These are phyloP conservation scores for Vultur gryphus DNA, from an alignment of 2,797 vertebrate species.

Conservation along the genomic window DNA sequence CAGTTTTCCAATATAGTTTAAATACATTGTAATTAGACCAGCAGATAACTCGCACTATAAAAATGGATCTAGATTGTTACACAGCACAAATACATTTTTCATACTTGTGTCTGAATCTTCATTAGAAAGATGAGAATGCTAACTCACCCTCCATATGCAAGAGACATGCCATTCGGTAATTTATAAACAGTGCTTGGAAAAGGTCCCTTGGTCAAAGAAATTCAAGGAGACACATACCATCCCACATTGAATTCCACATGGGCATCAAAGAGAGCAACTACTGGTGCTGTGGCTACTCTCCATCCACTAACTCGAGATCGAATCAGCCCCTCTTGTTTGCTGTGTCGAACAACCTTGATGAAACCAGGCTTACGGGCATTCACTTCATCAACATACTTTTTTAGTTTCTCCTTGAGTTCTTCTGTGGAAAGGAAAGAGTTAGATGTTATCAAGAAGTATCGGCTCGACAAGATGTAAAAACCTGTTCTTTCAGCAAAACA, in stretches of 20 bases:
- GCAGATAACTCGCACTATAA: neutral
- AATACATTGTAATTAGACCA: neutral
- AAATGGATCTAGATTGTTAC: neutral
- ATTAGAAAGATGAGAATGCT: neutral
- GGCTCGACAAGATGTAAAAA: neutral
- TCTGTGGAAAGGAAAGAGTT: constrained; percentile 70
- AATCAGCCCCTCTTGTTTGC: constrained; percentile 93
- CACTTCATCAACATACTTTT: constrained; percentile 86
- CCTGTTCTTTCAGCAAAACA: neutral
- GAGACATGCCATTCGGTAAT: neutral
- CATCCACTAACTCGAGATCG: constrained; percentile 95
- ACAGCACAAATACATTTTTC: neutral
- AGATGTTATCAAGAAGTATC: neutral
- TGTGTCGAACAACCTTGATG: constrained; percentile 91
- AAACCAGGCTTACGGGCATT: constrained; percentile 86
- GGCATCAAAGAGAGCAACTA: constrained; percentile 96
- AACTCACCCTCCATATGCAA: neutral
- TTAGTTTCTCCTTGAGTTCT: constrained; percentile 92
- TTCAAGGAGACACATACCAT: constrained; percentile 81
- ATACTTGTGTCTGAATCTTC: neutral
- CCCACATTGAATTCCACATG: constrained; percentile 95
- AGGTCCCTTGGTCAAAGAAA: neutral
- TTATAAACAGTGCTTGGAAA: neutral
- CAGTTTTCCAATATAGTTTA: neutral
- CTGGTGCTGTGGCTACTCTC: constrained; percentile 89